Conservation (phyloP, 2,888 invertebrate genomes). For the Brachycybe producta region DNA sequence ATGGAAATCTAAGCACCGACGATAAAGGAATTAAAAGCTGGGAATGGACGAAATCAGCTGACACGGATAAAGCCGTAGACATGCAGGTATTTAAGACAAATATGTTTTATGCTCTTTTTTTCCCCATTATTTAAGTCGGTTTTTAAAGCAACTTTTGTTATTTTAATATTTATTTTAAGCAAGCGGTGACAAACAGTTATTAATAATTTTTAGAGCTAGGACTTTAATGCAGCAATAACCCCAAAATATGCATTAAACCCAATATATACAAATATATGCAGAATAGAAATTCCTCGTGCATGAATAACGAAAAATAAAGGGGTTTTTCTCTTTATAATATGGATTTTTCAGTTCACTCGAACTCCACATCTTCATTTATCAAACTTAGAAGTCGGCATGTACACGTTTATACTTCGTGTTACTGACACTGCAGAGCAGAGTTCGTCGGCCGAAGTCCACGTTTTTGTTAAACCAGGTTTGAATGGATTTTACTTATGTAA, state of each 20-base stretch:
- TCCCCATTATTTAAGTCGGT: too few species aligned
- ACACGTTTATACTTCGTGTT: slow-evolving; percentile 82
- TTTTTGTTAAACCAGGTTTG: slow-evolving; percentile 68
- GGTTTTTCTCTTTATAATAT: too few species aligned
- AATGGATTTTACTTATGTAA: background rate
- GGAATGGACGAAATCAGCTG: slow-evolving; percentile 88
- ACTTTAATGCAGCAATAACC: too few species aligned
- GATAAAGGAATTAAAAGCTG: slow-evolving; percentile 85
- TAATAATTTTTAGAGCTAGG: too few species aligned
- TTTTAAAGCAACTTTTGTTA: background rate
- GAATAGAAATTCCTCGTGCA: too few species aligned
- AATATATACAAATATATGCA: too few species aligned
- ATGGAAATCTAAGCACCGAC: slow-evolving; percentile 81
- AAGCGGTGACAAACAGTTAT: too few species aligned
- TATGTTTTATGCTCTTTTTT: too few species aligned
- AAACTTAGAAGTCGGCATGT: slow-evolving; percentile 84
- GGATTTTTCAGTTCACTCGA: slow-evolving; percentile 65
- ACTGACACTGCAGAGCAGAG: slow-evolving; percentile 82
- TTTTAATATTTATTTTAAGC: background rate
- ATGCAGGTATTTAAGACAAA: slow-evolving; percentile 51
- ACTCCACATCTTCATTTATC: slow-evolving; percentile 78
- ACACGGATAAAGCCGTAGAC: slow-evolving; percentile 78
- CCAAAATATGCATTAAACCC: too few species aligned
- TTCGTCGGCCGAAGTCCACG: slow-evolving; percentile 74
- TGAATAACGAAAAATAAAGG: too few species aligned